Evolutionary conservation across 2,888 invertebrate genomes (phyloP).

Genomic region (Euproctis similis): DNA sequence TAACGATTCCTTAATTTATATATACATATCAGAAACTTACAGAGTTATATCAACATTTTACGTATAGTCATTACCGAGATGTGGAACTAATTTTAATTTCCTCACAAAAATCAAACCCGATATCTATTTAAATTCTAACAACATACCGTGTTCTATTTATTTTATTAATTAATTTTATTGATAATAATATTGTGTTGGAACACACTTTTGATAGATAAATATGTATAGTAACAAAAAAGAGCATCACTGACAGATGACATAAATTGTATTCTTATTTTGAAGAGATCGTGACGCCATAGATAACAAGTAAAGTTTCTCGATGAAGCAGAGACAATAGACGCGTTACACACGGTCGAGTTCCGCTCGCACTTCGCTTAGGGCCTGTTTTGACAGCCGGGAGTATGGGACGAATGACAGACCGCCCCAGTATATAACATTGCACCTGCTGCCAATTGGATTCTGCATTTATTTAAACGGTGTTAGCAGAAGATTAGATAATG

Average conservation of each 20-base stretch:
- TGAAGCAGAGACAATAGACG: conserved; percentile 70
- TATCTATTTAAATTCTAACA: conserved; percentile 1
- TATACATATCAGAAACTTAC: conserved; percentile 26
- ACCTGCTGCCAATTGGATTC: conserved; percentile 21
- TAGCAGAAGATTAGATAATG: conserved; percentile 11
- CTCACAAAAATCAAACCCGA: conserved; percentile 4
- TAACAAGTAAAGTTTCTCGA: conserved; percentile 72
- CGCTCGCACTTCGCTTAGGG: conserved; percentile 35
- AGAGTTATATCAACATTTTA: conserved; percentile 21
- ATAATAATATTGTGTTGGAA: conserved; percentile 4
- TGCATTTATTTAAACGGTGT: conserved; percentile 15
- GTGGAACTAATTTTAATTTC: conserved; percentile 14
- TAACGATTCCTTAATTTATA: conserved; percentile 48
- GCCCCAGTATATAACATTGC: conserved; percentile 40
- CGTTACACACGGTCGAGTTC: conserved; percentile 65
- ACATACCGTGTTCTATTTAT: background rate
- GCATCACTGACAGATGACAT: conserved; percentile 3
- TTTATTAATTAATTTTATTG: background rate
- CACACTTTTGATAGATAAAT: background rate
- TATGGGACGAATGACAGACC: conserved; percentile 55
- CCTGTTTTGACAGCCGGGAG: conserved; percentile 36
- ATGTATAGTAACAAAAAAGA: conserved; percentile 4
- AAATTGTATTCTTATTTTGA: conserved; percentile 7
- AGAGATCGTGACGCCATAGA: conserved; percentile 34
- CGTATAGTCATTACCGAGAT: conserved; percentile 21